These are phyloP conservation scores for Heliconius sara DNA, from an alignment of 2,888 invertebrate species.

Conservation along the genomic window DNA sequence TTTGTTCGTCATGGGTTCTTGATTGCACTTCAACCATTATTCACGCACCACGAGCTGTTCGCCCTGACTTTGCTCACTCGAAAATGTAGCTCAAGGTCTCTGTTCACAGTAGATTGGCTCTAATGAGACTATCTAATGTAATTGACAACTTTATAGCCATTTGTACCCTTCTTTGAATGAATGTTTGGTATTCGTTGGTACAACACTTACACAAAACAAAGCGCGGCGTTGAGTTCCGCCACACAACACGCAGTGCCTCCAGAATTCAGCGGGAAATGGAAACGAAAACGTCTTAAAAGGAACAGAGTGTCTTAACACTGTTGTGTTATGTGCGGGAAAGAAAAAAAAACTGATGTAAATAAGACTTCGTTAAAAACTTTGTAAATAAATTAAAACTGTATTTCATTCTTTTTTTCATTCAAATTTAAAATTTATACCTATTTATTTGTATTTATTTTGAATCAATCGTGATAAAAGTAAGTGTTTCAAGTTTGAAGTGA, in stretches of 20 bases:
- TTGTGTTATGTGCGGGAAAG: too few species aligned
- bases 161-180: background rate
- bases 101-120: conserved; percentile 9
- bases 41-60: conserved; percentile 22
- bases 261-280: too few species aligned
- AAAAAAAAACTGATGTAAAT: too few species aligned
- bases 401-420: background rate
- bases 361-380: too few species aligned
- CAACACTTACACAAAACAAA: background rate
- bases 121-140: conserved; percentile 12
- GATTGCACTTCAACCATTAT: conserved; percentile 13
- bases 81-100: conserved; percentile 21
- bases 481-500: conserved; percentile 20
- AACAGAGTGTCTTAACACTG: too few species aligned
- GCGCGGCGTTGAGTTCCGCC: background rate
- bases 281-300: too few species aligned
- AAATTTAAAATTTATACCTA: background rate
- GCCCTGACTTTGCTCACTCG: conserved; percentile 23
- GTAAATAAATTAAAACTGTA: too few species aligned
- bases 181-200: background rate
- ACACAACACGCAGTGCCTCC: too few species aligned
- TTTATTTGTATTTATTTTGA: conserved; percentile 8
- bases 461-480: background rate
- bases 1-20: background rate
- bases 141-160: background rate